These are phyloP conservation scores for Hippocampus barbouri DNA, from an alignment of 2,113 vertebrate genomes.

Conservation along the genomic window DNA sequence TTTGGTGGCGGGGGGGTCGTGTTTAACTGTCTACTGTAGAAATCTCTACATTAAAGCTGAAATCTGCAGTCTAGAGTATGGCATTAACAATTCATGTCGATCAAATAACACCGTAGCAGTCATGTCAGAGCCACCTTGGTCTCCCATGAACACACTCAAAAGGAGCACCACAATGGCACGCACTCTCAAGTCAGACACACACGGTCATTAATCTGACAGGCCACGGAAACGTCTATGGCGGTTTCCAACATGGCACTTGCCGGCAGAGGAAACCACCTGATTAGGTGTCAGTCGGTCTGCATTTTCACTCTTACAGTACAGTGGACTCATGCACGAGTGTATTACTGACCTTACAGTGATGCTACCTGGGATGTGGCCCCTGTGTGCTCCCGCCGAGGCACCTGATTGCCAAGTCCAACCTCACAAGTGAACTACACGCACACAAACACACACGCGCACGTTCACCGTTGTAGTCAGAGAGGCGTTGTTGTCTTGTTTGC, in stretches of 20 bases:
- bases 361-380: conserved; percentile 79
- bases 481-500: conserved; percentile 66
- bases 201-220: conserved; percentile 32
- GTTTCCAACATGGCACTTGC: conserved; percentile 30
- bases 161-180: background rate
- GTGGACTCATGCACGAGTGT: conserved; percentile 45
- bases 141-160: conserved; percentile 24
- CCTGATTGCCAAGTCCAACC: conserved; percentile 55
- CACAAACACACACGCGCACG: conserved; percentile 26
- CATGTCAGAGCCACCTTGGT: conserved; percentile 31
- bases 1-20: too few species aligned
- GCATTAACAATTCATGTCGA: too few species aligned
- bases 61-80: too few species aligned
- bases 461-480: conserved; percentile 24
- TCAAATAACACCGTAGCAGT: conserved; percentile 5
- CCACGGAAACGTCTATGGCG: conserved; percentile 38
- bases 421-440: conserved; percentile 44
- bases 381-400: conserved; percentile 44
- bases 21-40: too few species aligned
- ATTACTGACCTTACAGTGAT: conserved; percentile 51
- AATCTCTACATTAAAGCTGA: too few species aligned
- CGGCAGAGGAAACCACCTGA: conserved; percentile 50
- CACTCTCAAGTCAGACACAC: background rate
- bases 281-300: conserved; percentile 47
- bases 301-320: conserved; percentile 31